Evolutionary conservation across 2,888 invertebrate genomes (phyloP).

Genomic region (Eristalinus sepulchralis): DNA sequence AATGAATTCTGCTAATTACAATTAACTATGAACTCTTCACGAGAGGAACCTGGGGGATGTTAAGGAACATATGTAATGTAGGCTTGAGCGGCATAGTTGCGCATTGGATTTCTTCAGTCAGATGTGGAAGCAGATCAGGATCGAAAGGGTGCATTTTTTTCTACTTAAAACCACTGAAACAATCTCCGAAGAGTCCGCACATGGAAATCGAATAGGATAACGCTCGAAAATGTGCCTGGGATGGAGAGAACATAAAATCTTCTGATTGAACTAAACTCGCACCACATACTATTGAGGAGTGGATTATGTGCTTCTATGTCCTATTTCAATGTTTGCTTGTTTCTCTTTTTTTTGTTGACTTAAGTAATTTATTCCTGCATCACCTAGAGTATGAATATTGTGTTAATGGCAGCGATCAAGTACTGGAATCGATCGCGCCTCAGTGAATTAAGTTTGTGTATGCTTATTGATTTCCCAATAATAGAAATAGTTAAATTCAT

Average conservation of each 20-base stretch:
- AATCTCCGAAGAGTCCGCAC: too few species aligned
- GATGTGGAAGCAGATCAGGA: background rate
- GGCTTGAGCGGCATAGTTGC: background rate
- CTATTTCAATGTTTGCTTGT: constrained; percentile 6
- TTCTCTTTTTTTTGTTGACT: constrained; percentile 3
- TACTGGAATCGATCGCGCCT: constrained; percentile 45
- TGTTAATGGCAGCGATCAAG: constrained; percentile 41
- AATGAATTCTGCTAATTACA: background rate
- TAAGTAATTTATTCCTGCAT: constrained; percentile 52
- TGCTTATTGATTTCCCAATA: constrained; percentile 16
- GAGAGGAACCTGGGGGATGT: background rate
- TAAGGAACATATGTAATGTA: background rate
- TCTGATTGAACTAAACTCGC: background rate
- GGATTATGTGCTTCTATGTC: background rate
- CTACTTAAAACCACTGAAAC: too few species aligned
- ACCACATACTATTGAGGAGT: constrained; percentile 10
- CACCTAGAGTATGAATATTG: constrained; percentile 34
- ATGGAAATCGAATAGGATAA: too few species aligned
- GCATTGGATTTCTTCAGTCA: too few species aligned
- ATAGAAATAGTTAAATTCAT: constrained; percentile 47
- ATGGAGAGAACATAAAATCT: background rate
- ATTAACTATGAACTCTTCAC: background rate
- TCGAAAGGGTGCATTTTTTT: background rate
- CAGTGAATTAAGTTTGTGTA: constrained; percentile 4
- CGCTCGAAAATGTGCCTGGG: too few species aligned